Evolutionary conservation across 2,797 vertebrate genomes (phyloP).

Genomic region (Cryptoprocta ferox): DNA sequence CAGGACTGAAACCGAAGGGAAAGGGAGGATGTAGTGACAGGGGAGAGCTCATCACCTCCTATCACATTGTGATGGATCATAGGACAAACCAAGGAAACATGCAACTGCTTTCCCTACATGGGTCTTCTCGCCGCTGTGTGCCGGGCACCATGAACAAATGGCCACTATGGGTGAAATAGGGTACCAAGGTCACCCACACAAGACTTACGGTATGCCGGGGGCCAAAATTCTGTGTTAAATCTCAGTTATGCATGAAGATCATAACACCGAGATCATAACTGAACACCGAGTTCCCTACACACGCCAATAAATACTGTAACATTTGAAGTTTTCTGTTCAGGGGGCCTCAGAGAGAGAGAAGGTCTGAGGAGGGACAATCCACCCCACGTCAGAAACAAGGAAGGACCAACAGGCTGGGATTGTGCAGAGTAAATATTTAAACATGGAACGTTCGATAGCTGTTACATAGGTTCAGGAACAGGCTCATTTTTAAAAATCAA

Average conservation of each 20-base stretch:
- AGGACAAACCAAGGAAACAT: background rate
- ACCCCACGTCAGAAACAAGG: background rate
- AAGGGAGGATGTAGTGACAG: rapidly evolving
- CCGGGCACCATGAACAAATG: background rate
- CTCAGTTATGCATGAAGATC: background rate
- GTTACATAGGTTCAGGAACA: conserved; percentile 53
- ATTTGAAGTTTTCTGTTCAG: background rate
- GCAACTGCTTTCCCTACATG: background rate
- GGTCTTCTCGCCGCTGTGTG: too few relatives aligned
- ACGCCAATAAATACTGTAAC: too few relatives aligned
- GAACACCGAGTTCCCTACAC: background rate
- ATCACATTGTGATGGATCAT: background rate
- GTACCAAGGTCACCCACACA: background rate
- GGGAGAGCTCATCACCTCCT: background rate
- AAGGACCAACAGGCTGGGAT: conserved; percentile 11
- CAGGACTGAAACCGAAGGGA: background rate
- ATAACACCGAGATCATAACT: too few relatives aligned
- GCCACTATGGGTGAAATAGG: background rate
- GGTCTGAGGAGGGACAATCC: background rate
- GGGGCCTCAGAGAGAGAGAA: background rate
- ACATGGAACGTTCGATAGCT: conserved; percentile 55
- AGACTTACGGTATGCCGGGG: background rate
- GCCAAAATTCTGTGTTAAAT: background rate
- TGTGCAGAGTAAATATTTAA: conserved; percentile 78
- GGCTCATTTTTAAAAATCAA: conserved; percentile 69